Base-by-base conservation (phyloP, 2,888 invertebrate genomes). In the Polyommatus icarus region DNA sequence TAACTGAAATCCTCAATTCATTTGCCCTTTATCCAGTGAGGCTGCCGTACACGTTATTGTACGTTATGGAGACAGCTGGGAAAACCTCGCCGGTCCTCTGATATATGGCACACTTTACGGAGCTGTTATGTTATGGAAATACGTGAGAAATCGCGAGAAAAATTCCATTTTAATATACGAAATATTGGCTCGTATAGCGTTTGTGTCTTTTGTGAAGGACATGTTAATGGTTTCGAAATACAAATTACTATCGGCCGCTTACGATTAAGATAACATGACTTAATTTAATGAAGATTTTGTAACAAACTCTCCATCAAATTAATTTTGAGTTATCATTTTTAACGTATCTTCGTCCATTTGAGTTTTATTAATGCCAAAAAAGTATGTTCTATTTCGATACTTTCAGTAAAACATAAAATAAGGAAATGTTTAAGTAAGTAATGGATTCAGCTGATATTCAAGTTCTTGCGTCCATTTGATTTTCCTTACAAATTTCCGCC, bases 11-110 rank as follows among this genome's bases (percentile, higher is more conserved):
- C 24, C 24, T 61, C 61, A 61, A 61, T 61, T 61, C 61, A 24
- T 61, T 61, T 61, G 61, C 61, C 61, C 61, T 61, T 24, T 61
- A 61, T 61, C 61, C 61, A 61, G 61, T 61, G 61, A 61, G 61
- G 61, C 10, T 61, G 61, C 24, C 20, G 24, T 24, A 24, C 24
- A 61, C 61, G 24, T 61, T 61, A 61, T 61, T 61, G 61, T 61
- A 61, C 61, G 61, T 61, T 61, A 61, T 12, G 24, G 61, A 61
- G 61, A 61, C 61, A 61, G 61, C 61, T 24, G 10, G 61, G 61
- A 20, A 61, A 61, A 61, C 61, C 61, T 61, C 61, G 24, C 61
- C 24, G 12, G 61, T 10, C 61, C 24, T 61, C 24, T 61, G 61
- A 61, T 61, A 61, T 61, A 61, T 61, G 61, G 24, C 61, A 61